phyloP scores from a whole-genome alignment of 2,113 vertebrate genomes.

The Astur gentilis region DNA sequence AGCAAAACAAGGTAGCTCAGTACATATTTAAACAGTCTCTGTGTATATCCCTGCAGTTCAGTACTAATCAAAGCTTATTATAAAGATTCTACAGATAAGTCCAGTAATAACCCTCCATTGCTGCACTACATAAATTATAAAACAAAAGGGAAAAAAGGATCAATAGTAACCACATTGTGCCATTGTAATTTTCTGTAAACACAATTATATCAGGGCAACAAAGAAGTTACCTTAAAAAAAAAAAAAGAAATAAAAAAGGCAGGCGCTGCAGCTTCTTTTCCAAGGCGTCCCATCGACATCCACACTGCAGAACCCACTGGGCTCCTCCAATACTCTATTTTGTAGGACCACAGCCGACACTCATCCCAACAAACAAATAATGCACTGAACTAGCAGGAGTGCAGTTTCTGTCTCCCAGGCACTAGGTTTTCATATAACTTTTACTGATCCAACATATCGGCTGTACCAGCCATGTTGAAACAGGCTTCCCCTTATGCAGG shows the following conservation, averaged over 20 bases:
- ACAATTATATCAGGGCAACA: neutral
- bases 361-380: neutral
- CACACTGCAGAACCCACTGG: neutral
- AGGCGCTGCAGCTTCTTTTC: neutral
- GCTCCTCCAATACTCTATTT: neutral
- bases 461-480: neutral
- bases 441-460: neutral
- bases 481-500: neutral
- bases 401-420: neutral
- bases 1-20: neutral
- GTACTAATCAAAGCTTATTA: slow-evolving; percentile 29
- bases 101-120: neutral
- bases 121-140: slow-evolving; percentile 48
- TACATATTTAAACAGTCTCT: neutral
- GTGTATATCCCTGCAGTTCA: neutral
- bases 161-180: neutral
- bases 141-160: neutral
- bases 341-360: neutral
- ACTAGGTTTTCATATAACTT: neutral
- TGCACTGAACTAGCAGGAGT: neutral
- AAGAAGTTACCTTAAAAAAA: neutral
- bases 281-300: neutral
- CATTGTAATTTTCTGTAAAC: neutral
- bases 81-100: slow-evolving; percentile 42
- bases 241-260: neutral